Conservation (phyloP, 2,797 vertebrate species). For the Eulemur albifrons region DNA sequence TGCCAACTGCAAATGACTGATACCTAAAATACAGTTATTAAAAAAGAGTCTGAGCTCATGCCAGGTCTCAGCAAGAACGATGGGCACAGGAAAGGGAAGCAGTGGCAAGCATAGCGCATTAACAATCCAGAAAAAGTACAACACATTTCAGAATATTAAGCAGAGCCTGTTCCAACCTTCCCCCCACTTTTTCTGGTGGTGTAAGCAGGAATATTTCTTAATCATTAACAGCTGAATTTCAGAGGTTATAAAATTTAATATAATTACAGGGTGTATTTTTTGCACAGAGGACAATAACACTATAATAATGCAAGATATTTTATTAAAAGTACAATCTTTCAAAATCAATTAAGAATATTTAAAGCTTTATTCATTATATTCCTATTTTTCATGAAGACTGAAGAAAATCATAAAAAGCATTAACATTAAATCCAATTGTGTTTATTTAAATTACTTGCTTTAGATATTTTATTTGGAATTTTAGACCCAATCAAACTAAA, state of each 20-base stretch:
- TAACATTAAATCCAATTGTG: background rate
- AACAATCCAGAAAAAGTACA: background rate
- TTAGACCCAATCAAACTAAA: slow-evolving; percentile 20
- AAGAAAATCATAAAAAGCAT: slow-evolving; percentile 2
- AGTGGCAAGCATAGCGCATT: background rate
- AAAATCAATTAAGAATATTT: slow-evolving; percentile 26
- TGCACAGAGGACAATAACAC: background rate
- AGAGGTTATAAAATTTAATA: background rate
- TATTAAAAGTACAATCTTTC: background rate
- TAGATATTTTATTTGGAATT: background rate
- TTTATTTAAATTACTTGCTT: slow-evolving; percentile 52
- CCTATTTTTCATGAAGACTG: background rate
- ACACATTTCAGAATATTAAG: background rate
- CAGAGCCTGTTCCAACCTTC: fast-evolving
- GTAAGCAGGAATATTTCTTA: background rate
- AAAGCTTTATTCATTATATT: background rate
- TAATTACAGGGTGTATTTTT: background rate
- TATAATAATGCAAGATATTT: background rate
- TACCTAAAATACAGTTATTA: background rate
- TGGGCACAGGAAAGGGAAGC: background rate
- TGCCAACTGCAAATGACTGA: slow-evolving; percentile 1
- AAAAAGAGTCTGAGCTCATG: background rate
- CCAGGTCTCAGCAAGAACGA: background rate
- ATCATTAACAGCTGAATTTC: slow-evolving; percentile 44
- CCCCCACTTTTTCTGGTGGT: background rate